Evolutionary conservation across 1,140 invertebrate species (phyloP), one percentile per base, ranked within the genome.

Genomic region (Papilio machaon): DNA sequence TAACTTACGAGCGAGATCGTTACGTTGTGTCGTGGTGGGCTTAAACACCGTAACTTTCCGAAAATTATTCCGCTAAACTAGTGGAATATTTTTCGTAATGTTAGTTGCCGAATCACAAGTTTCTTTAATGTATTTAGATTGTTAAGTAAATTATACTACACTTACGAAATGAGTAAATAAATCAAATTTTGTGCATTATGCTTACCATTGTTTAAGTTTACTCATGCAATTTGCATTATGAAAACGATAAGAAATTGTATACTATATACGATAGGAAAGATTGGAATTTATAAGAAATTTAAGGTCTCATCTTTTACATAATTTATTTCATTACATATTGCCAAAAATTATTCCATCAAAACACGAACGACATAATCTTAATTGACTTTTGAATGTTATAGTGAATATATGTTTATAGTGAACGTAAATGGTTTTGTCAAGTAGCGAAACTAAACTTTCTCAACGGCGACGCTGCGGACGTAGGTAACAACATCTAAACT

Each of bases 321-420:
- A 52, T 52, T 52, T 52, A 0, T 52, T 52, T 52, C 15, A 58
- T 58, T 19, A 2, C 17, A 58, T 19, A 1, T 58, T 19, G 54
- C n/a, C n/a, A 19, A 19, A 58, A 64, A 30, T 3, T 64, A 30
- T 23, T 30, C 60, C 11, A 15, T 64, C 23, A 64, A 30, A 64
- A 64, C 23, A 64, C 23, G 60, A 64, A 6, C 23, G 10, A 30
- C 10, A 70, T 70, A 35, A 70, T 70, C 0, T 38, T 70, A 70
- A 70, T 70, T 70, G 64, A 70, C 23, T 35, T 2, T 30, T 35
- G 64, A 70, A 70, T 70, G n/a, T n/a, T n/a, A n/a, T n/a, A n/a
- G n/a, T n/a, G n/a, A n/a, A n/a, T n/a, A n/a, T n/a, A n/a, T n/a
- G 30, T 67, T 8, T 13, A 67, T 30, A 38, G 64, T 70, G 64